phyloP scores from a whole-genome alignment of 1,140 invertebrate species.

The Sipha flava region DNA sequence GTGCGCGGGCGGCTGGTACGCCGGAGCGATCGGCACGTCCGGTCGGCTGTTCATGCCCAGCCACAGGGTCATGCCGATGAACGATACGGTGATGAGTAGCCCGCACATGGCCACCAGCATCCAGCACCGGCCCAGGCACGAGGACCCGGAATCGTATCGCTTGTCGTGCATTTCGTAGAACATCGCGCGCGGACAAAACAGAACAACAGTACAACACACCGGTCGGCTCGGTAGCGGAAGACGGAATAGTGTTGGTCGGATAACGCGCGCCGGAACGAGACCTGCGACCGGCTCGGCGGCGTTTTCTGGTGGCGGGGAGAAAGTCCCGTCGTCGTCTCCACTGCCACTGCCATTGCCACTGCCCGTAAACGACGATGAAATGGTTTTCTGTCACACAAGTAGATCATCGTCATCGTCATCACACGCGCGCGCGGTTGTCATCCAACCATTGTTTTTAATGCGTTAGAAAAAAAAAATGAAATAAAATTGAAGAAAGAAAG shows the following conservation, averaged over 20 bases:
- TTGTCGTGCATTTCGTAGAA: conserved; percentile 36
- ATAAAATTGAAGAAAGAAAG: neutral
- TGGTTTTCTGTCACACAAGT: conserved; percentile 3
- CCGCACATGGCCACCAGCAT: conserved; percentile 37
- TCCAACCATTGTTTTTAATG: conserved; percentile 8
- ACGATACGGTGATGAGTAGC: conserved; percentile 36
- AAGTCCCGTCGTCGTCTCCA: neutral
- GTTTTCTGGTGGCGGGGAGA: neutral
- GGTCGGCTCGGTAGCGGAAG: conserved; percentile 1
- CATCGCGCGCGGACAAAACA: neutral
- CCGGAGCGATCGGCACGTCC: neutral
- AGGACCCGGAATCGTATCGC: conserved; percentile 28
- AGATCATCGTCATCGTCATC: neutral
- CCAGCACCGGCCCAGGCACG: conserved; percentile 38
- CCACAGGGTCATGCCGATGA: conserved; percentile 39
- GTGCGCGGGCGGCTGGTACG: neutral
- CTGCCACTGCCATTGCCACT: neutral
- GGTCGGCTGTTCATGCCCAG: conserved; percentile 35
- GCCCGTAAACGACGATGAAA: neutral
- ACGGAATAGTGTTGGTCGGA: neutral
- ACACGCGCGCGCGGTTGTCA: neutral
- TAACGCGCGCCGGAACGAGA: neutral
- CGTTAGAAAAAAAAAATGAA: too few species aligned
- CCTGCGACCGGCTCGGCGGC: neutral
- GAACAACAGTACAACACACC: neutral